Evolutionary conservation across 2,797 vertebrate species (phyloP).

Genomic region (Pangasius larnaudii): DNA sequence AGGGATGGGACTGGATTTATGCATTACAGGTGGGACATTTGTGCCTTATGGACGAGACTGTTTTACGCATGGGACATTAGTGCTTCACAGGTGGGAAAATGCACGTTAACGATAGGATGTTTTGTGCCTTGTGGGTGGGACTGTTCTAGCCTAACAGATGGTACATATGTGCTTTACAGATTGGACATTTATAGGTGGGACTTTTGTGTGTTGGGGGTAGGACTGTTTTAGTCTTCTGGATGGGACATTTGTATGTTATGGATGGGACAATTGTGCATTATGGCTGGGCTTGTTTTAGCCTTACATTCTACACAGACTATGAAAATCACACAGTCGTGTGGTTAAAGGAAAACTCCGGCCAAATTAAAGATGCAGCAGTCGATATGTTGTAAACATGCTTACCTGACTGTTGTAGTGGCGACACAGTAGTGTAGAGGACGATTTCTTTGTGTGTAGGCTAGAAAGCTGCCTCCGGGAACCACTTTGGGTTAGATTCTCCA

Average conservation of each 20-base stretch:
- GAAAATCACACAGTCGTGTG: neutral
- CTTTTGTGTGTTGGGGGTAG: too few relatives aligned
- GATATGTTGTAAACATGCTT: neutral
- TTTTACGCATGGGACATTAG: neutral
- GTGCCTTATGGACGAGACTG: too few relatives aligned
- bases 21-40: neutral
- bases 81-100: neutral
- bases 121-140: too few relatives aligned
- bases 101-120: too few relatives aligned
- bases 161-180: neutral
- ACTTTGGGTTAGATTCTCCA: neutral
- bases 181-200: neutral
- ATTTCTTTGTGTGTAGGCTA: neutral
- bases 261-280: neutral
- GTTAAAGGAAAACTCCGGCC: too few relatives aligned
- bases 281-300: too few relatives aligned
- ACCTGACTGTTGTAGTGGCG: neutral
- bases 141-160: neutral
- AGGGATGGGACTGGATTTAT: neutral
- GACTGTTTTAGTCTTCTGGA: neutral
- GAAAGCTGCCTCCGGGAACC: neutral
- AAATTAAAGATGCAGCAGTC: neutral
- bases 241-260: neutral
- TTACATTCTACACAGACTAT: neutral
- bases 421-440: neutral